phyloP scores from a whole-genome alignment of 2,113 vertebrate species.

The Amphilophus citrinellus region DNA sequence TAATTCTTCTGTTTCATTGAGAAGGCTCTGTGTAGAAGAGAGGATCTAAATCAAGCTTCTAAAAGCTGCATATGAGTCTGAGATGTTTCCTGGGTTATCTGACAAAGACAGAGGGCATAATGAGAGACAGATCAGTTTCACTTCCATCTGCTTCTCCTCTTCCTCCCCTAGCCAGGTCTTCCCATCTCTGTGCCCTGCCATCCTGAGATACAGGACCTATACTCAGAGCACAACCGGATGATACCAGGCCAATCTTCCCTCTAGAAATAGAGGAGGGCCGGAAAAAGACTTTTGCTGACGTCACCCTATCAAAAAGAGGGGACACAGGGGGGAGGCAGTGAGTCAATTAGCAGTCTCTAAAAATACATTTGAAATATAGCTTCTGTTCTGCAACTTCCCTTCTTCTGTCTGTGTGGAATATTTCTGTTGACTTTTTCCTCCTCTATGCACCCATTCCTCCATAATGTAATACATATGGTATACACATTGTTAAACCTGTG shows the following conservation, averaged over 20 bases:
- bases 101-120: slow-evolving; percentile 76
- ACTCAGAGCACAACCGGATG: slow-evolving; percentile 61
- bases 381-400: slow-evolving; percentile 52
- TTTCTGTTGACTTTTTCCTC: slow-evolving; percentile 26
- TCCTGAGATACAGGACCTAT: slow-evolving; percentile 55
- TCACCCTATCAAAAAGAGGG: slow-evolving; percentile 67
- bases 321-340: slow-evolving; percentile 54
- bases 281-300: slow-evolving; percentile 71
- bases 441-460: not conserved
- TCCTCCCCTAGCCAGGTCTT: slow-evolving; percentile 49
- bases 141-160: slow-evolving; percentile 55
- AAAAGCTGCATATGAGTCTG: slow-evolving; percentile 69
- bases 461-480: not conserved
- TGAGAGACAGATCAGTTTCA: slow-evolving; percentile 76
- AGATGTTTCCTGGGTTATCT: slow-evolving; percentile 77
- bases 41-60: slow-evolving; percentile 73
- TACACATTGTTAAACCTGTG: slow-evolving; percentile 10
- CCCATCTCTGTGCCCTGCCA: slow-evolving; percentile 29
- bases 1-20: slow-evolving; percentile 72
- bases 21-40: slow-evolving; percentile 46
- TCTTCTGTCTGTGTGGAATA: slow-evolving; percentile 8
- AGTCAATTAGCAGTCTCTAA: slow-evolving; percentile 67
- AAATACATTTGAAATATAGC: slow-evolving; percentile 71
- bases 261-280: slow-evolving; percentile 69
- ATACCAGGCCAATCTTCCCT: slow-evolving; percentile 50